Conservation (phyloP, 1,140 invertebrate species). For the Hycleus phaleratus region DNA sequence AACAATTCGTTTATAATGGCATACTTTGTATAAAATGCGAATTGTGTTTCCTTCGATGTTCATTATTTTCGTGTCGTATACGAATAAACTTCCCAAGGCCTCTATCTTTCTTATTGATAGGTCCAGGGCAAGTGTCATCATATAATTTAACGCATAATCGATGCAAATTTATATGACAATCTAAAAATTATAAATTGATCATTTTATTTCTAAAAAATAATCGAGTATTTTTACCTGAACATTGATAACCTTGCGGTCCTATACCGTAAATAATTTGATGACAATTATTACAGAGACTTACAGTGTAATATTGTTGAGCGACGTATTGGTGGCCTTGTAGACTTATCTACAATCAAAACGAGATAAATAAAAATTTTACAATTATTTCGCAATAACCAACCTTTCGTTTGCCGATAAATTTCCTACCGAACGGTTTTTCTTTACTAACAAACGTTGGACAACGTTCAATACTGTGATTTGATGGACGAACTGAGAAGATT, state of each 20-base stretch:
- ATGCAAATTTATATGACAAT: conserved; percentile 85
- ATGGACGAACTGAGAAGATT: conserved; percentile 58
- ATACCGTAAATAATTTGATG: conserved; percentile 88
- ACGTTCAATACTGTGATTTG: conserved; percentile 52
- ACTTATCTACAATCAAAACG: conserved; percentile 51
- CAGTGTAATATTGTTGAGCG: conserved; percentile 79
- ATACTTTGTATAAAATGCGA: conserved; percentile 44
- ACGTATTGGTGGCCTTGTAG: conserved; percentile 85
- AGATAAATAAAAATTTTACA: conserved; percentile 8
- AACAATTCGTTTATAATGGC: conserved; percentile 21
- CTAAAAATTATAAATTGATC: conserved; percentile 43
- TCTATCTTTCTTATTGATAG: conserved; percentile 59
- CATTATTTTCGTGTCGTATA: conserved; percentile 51
- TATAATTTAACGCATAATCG: conserved; percentile 72
- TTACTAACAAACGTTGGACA: conserved; percentile 75
- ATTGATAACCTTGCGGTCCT: conserved; percentile 88
- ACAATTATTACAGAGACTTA: conserved; percentile 90
- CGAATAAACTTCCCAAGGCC: conserved; percentile 64
- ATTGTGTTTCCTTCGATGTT: conserved; percentile 45
- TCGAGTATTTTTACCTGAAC: conserved; percentile 55
- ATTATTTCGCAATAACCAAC: conserved; percentile 26
- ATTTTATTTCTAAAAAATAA: background rate
- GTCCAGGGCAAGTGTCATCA: conserved; percentile 79
- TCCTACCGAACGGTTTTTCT: conserved; percentile 70
- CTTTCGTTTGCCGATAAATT: conserved; percentile 63